Percentiles rank a stretch among this genome's conserved stretches.
Conservation (phyloP, 2,888 invertebrate genomes). For the Anorthoa munda region DNA sequence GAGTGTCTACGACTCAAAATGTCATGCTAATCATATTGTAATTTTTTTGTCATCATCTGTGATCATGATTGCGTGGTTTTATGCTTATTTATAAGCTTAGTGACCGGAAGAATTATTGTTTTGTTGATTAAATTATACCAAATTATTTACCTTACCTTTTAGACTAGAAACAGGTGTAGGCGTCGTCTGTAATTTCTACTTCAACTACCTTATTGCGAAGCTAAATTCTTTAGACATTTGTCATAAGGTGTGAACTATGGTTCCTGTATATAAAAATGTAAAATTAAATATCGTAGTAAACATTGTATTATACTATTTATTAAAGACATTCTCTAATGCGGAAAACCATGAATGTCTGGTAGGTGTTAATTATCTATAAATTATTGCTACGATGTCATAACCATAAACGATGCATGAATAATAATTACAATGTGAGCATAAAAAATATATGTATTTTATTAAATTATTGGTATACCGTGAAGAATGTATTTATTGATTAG, state of each 20-base stretch:
- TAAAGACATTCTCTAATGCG: conserved; percentile 33
- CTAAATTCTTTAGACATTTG: conserved; percentile 31
- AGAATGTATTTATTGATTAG: no score
- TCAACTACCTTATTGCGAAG: conserved; percentile 26
- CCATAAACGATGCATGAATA: conserved; percentile 36
- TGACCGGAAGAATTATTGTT: conserved; percentile 14
- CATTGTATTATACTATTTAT: conserved; percentile 2
- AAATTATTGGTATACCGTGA: not conserved
- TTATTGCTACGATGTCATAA: conserved; percentile 31
- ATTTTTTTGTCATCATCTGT: conserved; percentile 30
- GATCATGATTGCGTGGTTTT: conserved; percentile 17
- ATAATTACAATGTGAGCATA: conserved; percentile 6
- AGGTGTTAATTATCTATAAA: conserved; percentile 31
- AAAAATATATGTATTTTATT: not conserved
- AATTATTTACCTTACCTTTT: conserved; percentile 20
- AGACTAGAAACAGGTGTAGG: conserved; percentile 15
- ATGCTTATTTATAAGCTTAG: conserved; percentile 25
- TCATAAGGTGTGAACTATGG: conserved; percentile 28
- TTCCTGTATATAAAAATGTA: conserved; percentile 10
- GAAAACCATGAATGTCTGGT: conserved; percentile 40
- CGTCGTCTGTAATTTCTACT: conserved; percentile 1
- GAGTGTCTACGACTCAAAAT: conserved; percentile 33
- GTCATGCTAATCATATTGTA: conserved; percentile 53
- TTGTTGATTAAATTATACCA: conserved; percentile 18
- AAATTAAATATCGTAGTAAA: conserved; percentile 14